Base-by-base conservation (phyloP, 2,888 invertebrate genomes). In the Harmothoe impar region DNA sequence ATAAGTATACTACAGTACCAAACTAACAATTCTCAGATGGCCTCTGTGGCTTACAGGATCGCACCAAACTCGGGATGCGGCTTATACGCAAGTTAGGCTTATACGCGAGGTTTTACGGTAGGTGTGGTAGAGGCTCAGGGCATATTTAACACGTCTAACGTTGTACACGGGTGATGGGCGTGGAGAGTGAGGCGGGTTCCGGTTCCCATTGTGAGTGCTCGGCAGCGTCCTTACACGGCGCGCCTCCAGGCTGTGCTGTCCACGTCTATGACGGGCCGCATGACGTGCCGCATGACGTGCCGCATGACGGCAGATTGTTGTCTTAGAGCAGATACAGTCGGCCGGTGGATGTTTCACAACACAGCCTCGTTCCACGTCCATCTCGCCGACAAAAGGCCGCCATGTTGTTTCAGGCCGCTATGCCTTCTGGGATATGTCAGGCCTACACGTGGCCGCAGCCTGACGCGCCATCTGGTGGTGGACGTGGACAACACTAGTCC, bases 341-440 rank as follows among this genome's bases (percentile, higher is more conserved):
- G 5, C 29, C 29, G 31, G 0, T 15, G 25, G 72, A 29, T n/a
- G 62, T 62, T 62, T 62, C 62, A 3, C 62, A 7, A 62, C 23
- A 62, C 3, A 62, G 62, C 62, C 62, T n/a, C 62, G 62, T 72
- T 31, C 25, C 15, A 29, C 15, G 29, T 23, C 29, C 29, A 23
- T 15, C n/a, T 15, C 29, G 17, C 72, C 84, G 35, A 84, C 84
- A 84, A 84, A 84, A 84, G 84, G 43, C n/a, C 51, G 84, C 84
- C 43, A 84, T 84, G 84, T 84, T 84, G 51, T 84, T 84, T 84
- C 84, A 84, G 84, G 84, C 84, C 51, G 84, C 84, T 20, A 23
- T 51, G 84, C 84, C 84, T 84, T 84, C 84, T 84, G 84, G 84
- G 84, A 35, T 10, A 35, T 84, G 84, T 84, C 84, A 84, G n/a